Base-by-base conservation (phyloP, 2,888 invertebrate genomes). In the Laothoe populi region DNA sequence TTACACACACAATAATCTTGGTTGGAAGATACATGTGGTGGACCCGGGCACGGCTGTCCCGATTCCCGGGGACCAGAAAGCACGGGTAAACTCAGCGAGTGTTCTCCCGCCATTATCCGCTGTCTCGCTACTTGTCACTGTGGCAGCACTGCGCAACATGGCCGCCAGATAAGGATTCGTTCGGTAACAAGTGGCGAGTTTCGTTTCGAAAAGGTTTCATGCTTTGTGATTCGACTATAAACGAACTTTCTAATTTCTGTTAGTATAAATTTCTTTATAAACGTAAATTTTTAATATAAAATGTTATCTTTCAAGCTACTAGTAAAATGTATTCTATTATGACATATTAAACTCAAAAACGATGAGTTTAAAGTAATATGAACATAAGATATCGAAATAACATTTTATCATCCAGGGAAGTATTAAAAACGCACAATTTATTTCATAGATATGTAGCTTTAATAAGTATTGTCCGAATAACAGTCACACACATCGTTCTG, bases 21-120 rank as follows among this genome's bases (percentile, higher is more conserved):
- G 98, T 58, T 98, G 98, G 98, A 98, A 97, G 86, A 98, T 98
- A 73, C 95, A 97, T 84, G 96, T 98, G 2, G 95, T 97, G 11
- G 95, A 97, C 76, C 94, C 95, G 0, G 96, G 96, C 0, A 84
- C 88, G 0, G 79, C 81, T 0, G 81, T 92, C 1, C 90, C 90
- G 0, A 66, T 79, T 1, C 81, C 87, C 0, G 82, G 83, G 0
- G 82, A 84, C 65, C 83, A 81, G 57, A 74, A 70, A 57, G 80
- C 81, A 0, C 67, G 75, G 8, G 61, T 72, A 61, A 83, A 77
- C 68, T 59, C 76, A 1, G 81, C 82, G 4, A 42, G 24, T 3
- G 7, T 24, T 19, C 8, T 61, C 19, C 42, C 60, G 42, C 49
- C 70, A 35, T 58, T 72, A 4, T 59, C 72, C 4, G 44, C 68